Base-by-base conservation (phyloP, 1,140 invertebrate species). In the Hypothenemus hampei region DNA sequence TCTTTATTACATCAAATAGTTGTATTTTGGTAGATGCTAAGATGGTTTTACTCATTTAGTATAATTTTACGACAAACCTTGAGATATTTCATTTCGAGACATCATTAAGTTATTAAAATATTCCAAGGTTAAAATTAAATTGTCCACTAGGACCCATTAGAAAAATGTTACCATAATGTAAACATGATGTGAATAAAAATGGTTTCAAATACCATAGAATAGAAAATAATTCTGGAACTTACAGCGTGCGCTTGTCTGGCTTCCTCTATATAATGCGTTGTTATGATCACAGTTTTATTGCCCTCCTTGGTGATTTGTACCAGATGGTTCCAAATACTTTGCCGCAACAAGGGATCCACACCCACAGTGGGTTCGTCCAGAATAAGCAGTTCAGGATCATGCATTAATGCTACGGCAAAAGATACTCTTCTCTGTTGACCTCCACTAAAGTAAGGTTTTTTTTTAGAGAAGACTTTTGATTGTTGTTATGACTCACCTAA, bases 291-390 rank as follows among this genome's bases (percentile, higher is more conserved):
- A 18, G 85, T 86, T 45, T 82, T 84, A 55, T 75, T 73, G 13
- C 78, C 75, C 56, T 77, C 78, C 62, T 75, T 75, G 29, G 82
- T 80, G 22, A 88, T 78, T 51, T 80, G 76, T 4, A 85, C 75
- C 45, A 87, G 68, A 71, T 87, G 83, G 51, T 83, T 80, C 85
- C 85, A 87, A 47, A 88, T 87, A 40, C 66, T 68, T 68, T 84
- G 79, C 60, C 85, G 70, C 0, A 87, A 72, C n/a, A 88, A 66
- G 13, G 85, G 85, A 72, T 87, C 85, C 0, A 87, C 84, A 39
- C 85, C 85, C 15, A 96, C 93, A 0, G 93, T 97, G 0, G 93
- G 93, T 70, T 97, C 93, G 69, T 97, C 93, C 10, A 97, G 78
- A 67, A 97, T 94, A 11, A 97, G 73, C 13, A 97, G 77, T 70